phyloP scores from a whole-genome alignment of 1,140 invertebrate species.

The Tetragnatha versicolor region DNA sequence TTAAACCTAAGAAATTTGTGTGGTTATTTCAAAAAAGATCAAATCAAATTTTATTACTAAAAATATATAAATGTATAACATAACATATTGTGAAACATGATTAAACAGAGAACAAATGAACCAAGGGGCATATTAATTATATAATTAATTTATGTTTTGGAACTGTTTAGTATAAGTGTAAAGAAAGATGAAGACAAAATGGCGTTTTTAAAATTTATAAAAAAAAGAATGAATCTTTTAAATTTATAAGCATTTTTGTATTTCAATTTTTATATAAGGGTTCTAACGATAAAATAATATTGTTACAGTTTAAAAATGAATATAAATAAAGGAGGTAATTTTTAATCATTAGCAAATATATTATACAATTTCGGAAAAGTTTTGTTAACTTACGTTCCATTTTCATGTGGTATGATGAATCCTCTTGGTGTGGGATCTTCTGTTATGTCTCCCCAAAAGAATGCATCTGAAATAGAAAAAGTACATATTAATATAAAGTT shows the following conservation, averaged over 20 bases:
- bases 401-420: conserved; percentile 79
- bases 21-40: no score
- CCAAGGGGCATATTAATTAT: no score
- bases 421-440: conserved; percentile 64
- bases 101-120: no score
- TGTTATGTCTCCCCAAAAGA: conserved; percentile 80
- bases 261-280: background rate
- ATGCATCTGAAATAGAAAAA: conserved; percentile 74
- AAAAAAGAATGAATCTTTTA: conserved; percentile 25
- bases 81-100: no score
- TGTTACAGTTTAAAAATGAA: background rate
- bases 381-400: conserved; percentile 70
- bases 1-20: no score
- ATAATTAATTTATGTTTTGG: no score
- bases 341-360: no score
- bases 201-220: background rate
- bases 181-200: conserved; percentile 23
- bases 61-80: no score
- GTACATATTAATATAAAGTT: conserved; percentile 9
- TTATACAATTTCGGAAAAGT: background rate
- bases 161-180: no score
- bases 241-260: conserved; percentile 22
- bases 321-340: background rate
- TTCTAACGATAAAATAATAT: background rate
- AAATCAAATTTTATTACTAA: no score